Evolutionary conservation across 2,113 vertebrate species (phyloP).

Genomic region (Oophaga pumilio): DNA sequence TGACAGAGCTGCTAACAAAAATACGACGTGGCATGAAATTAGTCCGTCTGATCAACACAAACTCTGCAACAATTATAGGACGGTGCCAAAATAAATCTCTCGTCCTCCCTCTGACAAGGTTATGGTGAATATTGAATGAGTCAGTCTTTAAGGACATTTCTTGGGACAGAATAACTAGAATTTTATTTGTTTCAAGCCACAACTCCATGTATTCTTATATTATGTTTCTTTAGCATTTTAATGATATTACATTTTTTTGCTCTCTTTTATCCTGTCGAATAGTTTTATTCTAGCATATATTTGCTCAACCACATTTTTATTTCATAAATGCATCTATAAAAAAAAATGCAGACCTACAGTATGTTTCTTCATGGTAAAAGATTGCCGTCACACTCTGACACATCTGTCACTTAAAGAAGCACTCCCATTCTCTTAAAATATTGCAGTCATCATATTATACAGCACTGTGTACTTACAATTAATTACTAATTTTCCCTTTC

Average conservation of each 20-base stretch:
- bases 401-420: not conserved
- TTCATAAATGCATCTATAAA: not conserved
- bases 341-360: not conserved
- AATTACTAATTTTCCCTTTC: too few species aligned
- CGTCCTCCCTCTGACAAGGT: not conserved
- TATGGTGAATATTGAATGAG: slow-evolving; percentile 7
- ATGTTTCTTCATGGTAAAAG: not conserved
- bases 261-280: not conserved
- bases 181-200: not conserved
- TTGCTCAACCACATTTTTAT: not conserved
- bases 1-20: slow-evolving; percentile 34
- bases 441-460: too few species aligned
- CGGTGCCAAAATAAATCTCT: slow-evolving; percentile 33
- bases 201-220: not conserved
- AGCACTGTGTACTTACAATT: too few species aligned
- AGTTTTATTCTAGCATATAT: not conserved
- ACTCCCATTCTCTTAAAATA: too few species aligned
- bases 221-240: not conserved
- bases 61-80: not conserved
- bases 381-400: not conserved
- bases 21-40: slow-evolving; percentile 34
- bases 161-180: not conserved
- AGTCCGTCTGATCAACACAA: slow-evolving; percentile 24
- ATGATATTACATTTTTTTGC: not conserved
- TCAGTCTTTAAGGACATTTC: not conserved